Conservation (phyloP, 2,113 vertebrate genomes). For the Chloroceryle aenea region DNA sequence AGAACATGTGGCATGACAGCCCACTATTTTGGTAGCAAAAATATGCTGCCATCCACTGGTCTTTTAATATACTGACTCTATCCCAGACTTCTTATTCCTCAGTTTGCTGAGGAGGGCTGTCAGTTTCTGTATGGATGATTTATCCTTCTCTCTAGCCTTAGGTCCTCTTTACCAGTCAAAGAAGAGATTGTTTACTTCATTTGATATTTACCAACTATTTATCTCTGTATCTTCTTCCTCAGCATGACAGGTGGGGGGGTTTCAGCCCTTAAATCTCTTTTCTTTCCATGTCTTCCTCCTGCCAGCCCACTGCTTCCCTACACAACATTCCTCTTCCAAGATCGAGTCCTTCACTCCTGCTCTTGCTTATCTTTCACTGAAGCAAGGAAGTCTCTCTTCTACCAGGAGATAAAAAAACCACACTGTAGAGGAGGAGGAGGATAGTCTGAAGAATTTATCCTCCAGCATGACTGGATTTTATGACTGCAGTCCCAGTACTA, state of each 20-base stretch:
- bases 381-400: background rate
- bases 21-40: background rate
- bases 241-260: background rate
- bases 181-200: background rate
- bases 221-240: background rate
- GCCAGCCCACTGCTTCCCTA: background rate
- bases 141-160: background rate
- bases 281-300: background rate
- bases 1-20: background rate
- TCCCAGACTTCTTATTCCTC: background rate
- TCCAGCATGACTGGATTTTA: background rate
- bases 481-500: background rate
- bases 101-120: background rate
- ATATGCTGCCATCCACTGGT: conserved; percentile 57
- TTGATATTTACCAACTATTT: background rate
- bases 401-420: background rate
- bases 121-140: background rate
- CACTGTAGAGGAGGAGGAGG: background rate
- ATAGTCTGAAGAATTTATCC: background rate
- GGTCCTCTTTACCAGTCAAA: background rate
- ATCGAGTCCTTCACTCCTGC: background rate
- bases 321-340: background rate
- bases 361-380: background rate
- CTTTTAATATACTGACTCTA: background rate
- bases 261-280: background rate